These are phyloP conservation scores for Amiota communis DNA, from an alignment of 2,888 invertebrate species.

Conservation along the genomic window DNA sequence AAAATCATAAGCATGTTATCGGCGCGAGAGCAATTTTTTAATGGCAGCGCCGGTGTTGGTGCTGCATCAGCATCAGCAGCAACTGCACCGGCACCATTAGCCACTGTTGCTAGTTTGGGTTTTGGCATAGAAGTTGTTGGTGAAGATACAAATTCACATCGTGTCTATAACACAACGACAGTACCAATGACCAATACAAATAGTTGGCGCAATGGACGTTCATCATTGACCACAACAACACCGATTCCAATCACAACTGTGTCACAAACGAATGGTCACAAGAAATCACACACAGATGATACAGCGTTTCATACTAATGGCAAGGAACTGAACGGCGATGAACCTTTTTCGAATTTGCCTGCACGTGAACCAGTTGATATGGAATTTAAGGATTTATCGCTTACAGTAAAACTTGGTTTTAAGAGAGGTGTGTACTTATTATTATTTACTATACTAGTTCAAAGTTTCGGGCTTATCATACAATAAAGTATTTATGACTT, in stretches of 20 bases:
- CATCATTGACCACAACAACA: conserved; percentile 19
- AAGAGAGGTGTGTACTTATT: conserved; percentile 78
- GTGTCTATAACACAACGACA: conserved; percentile 65
- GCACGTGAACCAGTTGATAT: conserved; percentile 79
- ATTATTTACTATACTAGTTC: neutral
- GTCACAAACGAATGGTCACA: neutral
- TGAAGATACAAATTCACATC: conserved; percentile 45
- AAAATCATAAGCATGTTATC: conserved; percentile 55
- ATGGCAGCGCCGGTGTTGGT: conserved; percentile 38
- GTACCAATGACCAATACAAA: conserved; percentile 54
- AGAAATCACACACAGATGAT: neutral
- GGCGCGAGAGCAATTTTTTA: conserved; percentile 65
- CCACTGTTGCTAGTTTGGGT: conserved; percentile 53
- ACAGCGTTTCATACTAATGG: conserved; percentile 40
- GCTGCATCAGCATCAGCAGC: conserved; percentile 12
- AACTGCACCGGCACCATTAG: conserved; percentile 30
- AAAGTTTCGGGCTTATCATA: neutral
- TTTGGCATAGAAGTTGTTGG: conserved; percentile 59
- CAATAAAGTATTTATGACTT: neutral
- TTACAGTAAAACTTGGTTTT: conserved; percentile 82
- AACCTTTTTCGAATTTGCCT: conserved; percentile 69
- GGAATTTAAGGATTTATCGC: conserved; percentile 82
- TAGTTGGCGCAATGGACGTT: conserved; percentile 49
- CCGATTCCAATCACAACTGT: neutral
- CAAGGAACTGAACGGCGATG: conserved; percentile 35